phyloP scores from a whole-genome alignment of 1,140 invertebrate species.

The Drosophila setifemur region DNA sequence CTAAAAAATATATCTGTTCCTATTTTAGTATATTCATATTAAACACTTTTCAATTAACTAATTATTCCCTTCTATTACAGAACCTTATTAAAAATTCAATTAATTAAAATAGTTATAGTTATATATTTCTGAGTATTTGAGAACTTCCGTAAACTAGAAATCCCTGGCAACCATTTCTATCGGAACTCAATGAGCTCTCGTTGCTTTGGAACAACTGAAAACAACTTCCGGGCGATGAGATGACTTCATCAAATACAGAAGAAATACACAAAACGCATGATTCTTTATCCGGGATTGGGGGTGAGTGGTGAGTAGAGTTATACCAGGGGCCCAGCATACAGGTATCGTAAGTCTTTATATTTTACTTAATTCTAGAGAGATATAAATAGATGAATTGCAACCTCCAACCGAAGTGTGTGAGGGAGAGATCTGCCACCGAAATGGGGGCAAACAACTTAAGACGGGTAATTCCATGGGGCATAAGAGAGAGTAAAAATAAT shows the following conservation, averaged over 20 bases:
- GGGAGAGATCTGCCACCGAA: slow-evolving; percentile 32
- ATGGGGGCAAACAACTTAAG: slow-evolving; percentile 11
- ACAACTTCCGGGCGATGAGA: neutral
- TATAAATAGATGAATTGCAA: slow-evolving; percentile 1
- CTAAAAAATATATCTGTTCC: too few species aligned
- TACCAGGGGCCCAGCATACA: slow-evolving; percentile 35
- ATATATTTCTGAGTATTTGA: too few species aligned
- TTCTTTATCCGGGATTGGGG: neutral
- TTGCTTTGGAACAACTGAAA: too few species aligned
- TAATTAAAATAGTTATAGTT: too few species aligned
- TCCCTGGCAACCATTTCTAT: too few species aligned
- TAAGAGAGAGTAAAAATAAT: neutral
- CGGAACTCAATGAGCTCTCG: too few species aligned
- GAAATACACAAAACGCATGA: slow-evolving; percentile 16
- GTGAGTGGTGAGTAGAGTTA: slow-evolving; percentile 11
- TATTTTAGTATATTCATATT: too few species aligned
- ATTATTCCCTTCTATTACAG: too few species aligned
- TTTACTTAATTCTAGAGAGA: slow-evolving; percentile 1
- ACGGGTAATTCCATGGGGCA: slow-evolving; percentile 8
- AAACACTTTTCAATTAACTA: too few species aligned
- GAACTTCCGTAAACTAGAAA: too few species aligned
- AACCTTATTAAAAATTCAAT: too few species aligned
- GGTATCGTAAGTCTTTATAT: neutral
- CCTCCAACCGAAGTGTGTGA: slow-evolving; percentile 18
- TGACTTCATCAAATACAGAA: neutral